Evolutionary conservation across 2,888 invertebrate genomes (phyloP).

Genomic region (Oxycera nigricornis): DNA sequence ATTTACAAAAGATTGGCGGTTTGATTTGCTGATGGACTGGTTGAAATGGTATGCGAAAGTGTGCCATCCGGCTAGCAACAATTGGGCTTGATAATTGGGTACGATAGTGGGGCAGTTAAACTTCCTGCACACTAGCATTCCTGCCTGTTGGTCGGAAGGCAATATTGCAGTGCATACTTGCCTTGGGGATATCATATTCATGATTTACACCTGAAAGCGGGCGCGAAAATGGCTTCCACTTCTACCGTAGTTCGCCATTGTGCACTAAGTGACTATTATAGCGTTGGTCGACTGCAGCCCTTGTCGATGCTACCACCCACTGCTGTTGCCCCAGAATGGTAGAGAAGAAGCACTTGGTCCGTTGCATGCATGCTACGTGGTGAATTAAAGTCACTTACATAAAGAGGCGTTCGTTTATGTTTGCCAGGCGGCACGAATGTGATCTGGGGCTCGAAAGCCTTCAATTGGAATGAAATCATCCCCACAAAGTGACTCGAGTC

Average conservation of each 20-base stretch:
- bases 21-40: not conserved
- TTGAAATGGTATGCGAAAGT: constrained; percentile 5
- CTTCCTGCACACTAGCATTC: not conserved
- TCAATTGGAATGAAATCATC: constrained; percentile 32
- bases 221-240: constrained; percentile 4
- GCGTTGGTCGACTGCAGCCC: no score
- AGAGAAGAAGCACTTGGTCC: constrained; percentile 4
- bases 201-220: constrained; percentile 29
- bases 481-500: not conserved
- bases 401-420: constrained; percentile 21
- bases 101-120: not conserved
- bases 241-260: no score
- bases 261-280: not conserved
- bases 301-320: not conserved
- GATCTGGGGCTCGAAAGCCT: constrained; percentile 8
- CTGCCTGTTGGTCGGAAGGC: not conserved
- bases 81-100: no score
- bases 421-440: constrained; percentile 3
- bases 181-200: not conserved
- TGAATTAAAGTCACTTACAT: constrained; percentile 31
- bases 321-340: not conserved
- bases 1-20: constrained; percentile 3
- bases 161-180: not conserved
- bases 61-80: constrained; percentile 31
- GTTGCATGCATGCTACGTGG: constrained; percentile 28